Evolutionary conservation across 2,888 invertebrate genomes (phyloP).

Genomic region (Drosophila ochracea): DNA sequence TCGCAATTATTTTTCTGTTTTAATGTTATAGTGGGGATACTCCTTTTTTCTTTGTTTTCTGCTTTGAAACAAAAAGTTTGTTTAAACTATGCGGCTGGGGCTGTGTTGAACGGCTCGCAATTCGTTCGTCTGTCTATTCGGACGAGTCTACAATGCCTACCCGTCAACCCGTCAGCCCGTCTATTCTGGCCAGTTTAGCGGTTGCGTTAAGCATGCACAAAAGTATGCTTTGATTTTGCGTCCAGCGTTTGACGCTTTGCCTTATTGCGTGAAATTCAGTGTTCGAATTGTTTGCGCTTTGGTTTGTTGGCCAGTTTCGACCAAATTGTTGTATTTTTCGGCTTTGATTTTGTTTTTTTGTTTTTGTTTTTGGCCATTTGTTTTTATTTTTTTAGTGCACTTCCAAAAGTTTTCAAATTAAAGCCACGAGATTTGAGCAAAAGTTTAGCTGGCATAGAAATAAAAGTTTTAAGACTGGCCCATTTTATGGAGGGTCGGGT

Average conservation of each 20-base stretch:
- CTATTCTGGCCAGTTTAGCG: constrained; percentile 66
- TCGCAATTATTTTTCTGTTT: constrained; percentile 79
- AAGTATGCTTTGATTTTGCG: constrained; percentile 77
- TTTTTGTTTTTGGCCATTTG: not conserved
- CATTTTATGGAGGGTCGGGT: not conserved
- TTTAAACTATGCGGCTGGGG: constrained; percentile 72
- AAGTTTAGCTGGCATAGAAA: constrained; percentile 42
- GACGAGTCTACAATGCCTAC: not conserved
- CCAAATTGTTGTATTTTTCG: constrained; percentile 24
- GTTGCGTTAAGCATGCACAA: constrained; percentile 67
- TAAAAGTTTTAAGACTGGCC: constrained; percentile 1
- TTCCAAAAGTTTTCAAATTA: constrained; percentile 68
- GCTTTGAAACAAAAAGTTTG: constrained; percentile 76
- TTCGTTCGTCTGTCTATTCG: constrained; percentile 30
- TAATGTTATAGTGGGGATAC: constrained; percentile 69
- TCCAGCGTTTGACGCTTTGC: constrained; percentile 55
- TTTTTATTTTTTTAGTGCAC: constrained; percentile 9
- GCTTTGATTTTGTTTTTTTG: constrained; percentile 36
- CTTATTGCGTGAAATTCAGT: constrained; percentile 71
- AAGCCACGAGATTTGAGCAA: constrained; percentile 52
- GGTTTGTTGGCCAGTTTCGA: constrained; percentile 28
- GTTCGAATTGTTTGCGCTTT: constrained; percentile 70
- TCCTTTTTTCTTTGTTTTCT: constrained; percentile 28
- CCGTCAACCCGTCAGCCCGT: constrained; percentile 3
- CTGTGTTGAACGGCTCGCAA: constrained; percentile 39